Conservation (phyloP, 2,797 vertebrate genomes). For the Sciurus vulgaris region DNA sequence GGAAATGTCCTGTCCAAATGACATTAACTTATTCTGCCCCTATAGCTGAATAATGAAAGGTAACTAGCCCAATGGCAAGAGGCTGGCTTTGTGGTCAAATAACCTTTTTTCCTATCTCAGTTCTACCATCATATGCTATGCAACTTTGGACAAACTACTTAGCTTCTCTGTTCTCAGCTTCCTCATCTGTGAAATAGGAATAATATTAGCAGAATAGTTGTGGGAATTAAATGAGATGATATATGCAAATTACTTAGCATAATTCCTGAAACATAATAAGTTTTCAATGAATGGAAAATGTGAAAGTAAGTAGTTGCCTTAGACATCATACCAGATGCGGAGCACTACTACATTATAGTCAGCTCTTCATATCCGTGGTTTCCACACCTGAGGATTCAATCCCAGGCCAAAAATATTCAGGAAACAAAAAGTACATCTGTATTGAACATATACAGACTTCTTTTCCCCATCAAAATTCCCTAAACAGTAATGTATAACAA, state of each 20-base stretch:
- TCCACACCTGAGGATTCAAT: neutral
- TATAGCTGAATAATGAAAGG: constrained; percentile 26
- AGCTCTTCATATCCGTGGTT: neutral
- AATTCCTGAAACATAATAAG: constrained; percentile 15
- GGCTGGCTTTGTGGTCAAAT: neutral
- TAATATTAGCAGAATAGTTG: neutral
- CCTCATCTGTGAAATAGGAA: neutral
- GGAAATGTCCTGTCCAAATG: constrained; percentile 11
- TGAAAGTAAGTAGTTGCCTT: neutral
- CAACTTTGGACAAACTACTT: constrained; percentile 16
- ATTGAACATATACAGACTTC: neutral
- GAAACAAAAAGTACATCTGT: neutral
- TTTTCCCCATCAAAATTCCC: neutral
- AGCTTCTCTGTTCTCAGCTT: constrained; percentile 6
- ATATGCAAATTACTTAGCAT: neutral
- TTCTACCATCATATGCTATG: neutral
- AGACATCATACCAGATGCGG: neutral
- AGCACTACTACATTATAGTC: neutral
- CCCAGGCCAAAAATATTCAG: neutral
- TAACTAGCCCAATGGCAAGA: neutral
- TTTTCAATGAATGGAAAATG: constrained; percentile 32
- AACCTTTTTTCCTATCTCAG: neutral
- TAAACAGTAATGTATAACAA: neutral
- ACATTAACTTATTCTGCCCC: constrained; percentile 7
- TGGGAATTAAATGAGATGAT: constrained; percentile 24